phyloP scores from a whole-genome alignment of 1,140 invertebrate genomes.

The Diuraphis noxia region DNA sequence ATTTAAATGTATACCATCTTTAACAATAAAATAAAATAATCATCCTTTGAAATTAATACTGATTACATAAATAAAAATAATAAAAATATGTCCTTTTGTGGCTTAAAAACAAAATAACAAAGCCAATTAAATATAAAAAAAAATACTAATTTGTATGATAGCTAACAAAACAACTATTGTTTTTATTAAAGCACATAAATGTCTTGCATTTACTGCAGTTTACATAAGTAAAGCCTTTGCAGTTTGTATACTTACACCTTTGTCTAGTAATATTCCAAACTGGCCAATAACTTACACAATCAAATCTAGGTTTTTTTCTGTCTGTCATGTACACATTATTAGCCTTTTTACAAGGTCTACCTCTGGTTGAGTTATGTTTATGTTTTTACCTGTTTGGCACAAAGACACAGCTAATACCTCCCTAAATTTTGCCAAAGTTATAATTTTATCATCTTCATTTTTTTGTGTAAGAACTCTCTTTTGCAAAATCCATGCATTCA shows the following conservation, averaged over 20 bases:
- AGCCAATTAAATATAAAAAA: too few relatives aligned
- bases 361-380: not conserved
- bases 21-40: not conserved
- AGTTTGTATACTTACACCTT: not conserved
- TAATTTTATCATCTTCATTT: constrained; percentile 50
- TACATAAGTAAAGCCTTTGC: not conserved
- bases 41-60: too few relatives aligned
- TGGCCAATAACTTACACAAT: not conserved
- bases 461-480: constrained; percentile 54
- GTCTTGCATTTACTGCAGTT: not conserved
- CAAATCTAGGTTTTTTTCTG: not conserved
- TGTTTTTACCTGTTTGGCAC: not conserved
- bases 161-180: not conserved
- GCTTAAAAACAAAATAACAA: too few relatives aligned
- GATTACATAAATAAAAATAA: too few relatives aligned
- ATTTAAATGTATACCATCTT: not conserved
- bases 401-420: constrained; percentile 9
- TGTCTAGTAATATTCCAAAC: not conserved
- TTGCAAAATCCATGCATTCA: constrained; percentile 58
- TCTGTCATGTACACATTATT: not conserved
- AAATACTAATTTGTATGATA: not conserved
- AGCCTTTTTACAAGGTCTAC: not conserved
- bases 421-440: constrained; percentile 40
- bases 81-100: too few relatives aligned
- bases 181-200: not conserved